phyloP scores from a whole-genome alignment of 2,888 invertebrate genomes.

The Microplitis manilae region DNA sequence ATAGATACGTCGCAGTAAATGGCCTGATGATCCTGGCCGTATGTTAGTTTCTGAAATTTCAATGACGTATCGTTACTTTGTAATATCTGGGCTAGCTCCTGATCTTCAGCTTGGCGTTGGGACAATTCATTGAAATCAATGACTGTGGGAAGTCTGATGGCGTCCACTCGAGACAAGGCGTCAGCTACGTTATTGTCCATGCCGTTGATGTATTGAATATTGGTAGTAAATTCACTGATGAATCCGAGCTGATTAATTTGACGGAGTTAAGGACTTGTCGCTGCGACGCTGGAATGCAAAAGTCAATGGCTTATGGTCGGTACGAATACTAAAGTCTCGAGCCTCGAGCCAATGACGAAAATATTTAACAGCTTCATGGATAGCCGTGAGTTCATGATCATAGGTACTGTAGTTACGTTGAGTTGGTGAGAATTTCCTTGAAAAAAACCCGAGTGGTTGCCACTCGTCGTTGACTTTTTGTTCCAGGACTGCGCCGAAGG shows the following conservation, averaged over 20 bases:
- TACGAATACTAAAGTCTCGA: conserved; percentile 27
- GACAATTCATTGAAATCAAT: conserved; percentile 34
- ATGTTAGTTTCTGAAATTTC: conserved; percentile 32
- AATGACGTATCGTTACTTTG: conserved; percentile 1
- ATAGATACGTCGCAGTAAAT: conserved; percentile 45
- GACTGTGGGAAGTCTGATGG: conserved; percentile 38
- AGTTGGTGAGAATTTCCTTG: conserved; percentile 38
- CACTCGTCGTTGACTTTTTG: conserved; percentile 45
- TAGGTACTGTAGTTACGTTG: conserved; percentile 44
- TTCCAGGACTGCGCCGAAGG: conserved; percentile 55
- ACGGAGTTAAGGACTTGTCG: not conserved
- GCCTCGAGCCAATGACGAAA: conserved; percentile 41
- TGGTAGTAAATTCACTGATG: not conserved
- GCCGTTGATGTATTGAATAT: conserved; percentile 33
- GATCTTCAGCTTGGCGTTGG: conserved; percentile 34
- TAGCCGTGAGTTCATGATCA: conserved; percentile 45
- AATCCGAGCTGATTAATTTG: not conserved
- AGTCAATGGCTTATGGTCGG: conserved; percentile 42
- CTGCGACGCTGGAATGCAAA: conserved; percentile 35
- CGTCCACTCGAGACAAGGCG: conserved; percentile 49
- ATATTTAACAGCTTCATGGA: conserved; percentile 27
- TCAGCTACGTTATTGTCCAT: conserved; percentile 53
- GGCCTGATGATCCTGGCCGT: not conserved
- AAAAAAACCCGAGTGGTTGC: conserved; percentile 54
- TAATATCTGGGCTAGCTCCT: conserved; percentile 34